A percentile compares a stretch with the other conserved stretches of the same genome.
phyloP scores from a whole-genome alignment of 2,888 invertebrate genomes.

The Cataglyphis cursor region DNA sequence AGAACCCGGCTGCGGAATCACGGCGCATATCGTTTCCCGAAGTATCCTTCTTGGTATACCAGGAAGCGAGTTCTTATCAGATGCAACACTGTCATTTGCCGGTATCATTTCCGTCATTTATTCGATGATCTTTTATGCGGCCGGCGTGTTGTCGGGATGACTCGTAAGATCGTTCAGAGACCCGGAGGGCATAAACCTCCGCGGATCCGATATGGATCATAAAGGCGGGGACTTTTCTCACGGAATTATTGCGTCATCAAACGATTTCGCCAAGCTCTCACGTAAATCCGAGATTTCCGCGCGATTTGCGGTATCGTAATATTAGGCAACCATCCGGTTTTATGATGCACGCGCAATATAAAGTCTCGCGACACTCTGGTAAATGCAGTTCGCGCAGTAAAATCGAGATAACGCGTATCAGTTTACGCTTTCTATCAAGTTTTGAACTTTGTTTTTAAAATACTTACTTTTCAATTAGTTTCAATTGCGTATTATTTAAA shows the following conservation, averaged over 20 bases:
- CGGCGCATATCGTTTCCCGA: slow-evolving; percentile 2
- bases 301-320: slow-evolving; percentile 32
- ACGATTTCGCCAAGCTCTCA: slow-evolving; percentile 60
- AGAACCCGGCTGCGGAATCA: slow-evolving; percentile 26
- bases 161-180: slow-evolving; percentile 13
- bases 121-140: slow-evolving; percentile 29
- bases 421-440: neutral
- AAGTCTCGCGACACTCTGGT: neutral
- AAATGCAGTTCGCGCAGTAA: neutral
- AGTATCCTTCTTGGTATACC: slow-evolving; percentile 25
- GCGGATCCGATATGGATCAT: slow-evolving; percentile 54
- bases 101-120: slow-evolving; percentile 43
- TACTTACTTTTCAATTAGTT: neutral
- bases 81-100: slow-evolving; percentile 33
- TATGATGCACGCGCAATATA: slow-evolving; percentile 1
- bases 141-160: slow-evolving; percentile 24
- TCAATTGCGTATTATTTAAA: neutral
- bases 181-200: neutral
- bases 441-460: neutral
- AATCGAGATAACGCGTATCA: neutral
- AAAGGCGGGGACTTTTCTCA: slow-evolving; percentile 60
- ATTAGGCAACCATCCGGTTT: slow-evolving; percentile 36
- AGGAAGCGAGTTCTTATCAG: slow-evolving; percentile 48
- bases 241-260: slow-evolving; percentile 59
- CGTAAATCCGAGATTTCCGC: slow-evolving; percentile 45